These are phyloP conservation scores for Thrips palmi DNA, from an alignment of 1,140 invertebrate species.

Conservation along the genomic window DNA sequence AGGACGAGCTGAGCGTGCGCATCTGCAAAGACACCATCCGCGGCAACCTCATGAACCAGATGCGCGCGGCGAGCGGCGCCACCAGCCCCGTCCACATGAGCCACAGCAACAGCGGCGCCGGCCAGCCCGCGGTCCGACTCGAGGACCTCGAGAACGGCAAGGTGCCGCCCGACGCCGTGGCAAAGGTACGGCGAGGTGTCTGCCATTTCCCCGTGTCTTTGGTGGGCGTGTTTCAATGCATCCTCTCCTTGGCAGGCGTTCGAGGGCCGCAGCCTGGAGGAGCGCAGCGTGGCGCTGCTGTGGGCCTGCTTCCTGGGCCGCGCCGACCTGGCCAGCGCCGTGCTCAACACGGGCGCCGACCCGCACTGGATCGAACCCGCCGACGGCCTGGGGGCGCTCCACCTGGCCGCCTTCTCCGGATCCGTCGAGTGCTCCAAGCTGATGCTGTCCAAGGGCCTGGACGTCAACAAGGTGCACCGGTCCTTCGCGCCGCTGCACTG, in stretches of 20 bases:
- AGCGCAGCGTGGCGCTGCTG: slow-evolving; percentile 45
- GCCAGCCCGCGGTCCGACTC: no score
- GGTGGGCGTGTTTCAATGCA: neutral
- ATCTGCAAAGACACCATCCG: slow-evolving; percentile 53
- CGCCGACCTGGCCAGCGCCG: slow-evolving; percentile 35
- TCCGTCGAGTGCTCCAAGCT: slow-evolving; percentile 46
- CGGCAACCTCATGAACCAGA: slow-evolving; percentile 47
- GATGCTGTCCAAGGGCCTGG: slow-evolving; percentile 42
- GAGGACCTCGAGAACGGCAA: slow-evolving; percentile 47
- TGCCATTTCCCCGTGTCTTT: no score
- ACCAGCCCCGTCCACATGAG: slow-evolving; percentile 43
- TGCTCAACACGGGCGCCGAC: slow-evolving; percentile 44
- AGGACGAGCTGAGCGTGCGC: slow-evolving; percentile 43
- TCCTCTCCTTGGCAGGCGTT: slow-evolving; percentile 17
- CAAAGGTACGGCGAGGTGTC: no score
- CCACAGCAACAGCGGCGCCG: no score
- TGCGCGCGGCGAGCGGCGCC: slow-evolving; percentile 40
- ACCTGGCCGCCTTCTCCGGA: slow-evolving; percentile 57
- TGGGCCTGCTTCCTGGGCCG: slow-evolving; percentile 49
- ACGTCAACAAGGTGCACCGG: slow-evolving; percentile 31
- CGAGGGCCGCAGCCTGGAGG: no score
- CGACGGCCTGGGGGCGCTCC: slow-evolving; percentile 45
- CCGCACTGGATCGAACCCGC: slow-evolving; percentile 43
- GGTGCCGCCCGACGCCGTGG: slow-evolving; percentile 32
- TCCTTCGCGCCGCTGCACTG: slow-evolving; percentile 57